A percentile compares a stretch with the other conserved stretches of the same genome.
Conservation (phyloP, 1,140 invertebrate genomes). For the Drosophila cardini region DNA sequence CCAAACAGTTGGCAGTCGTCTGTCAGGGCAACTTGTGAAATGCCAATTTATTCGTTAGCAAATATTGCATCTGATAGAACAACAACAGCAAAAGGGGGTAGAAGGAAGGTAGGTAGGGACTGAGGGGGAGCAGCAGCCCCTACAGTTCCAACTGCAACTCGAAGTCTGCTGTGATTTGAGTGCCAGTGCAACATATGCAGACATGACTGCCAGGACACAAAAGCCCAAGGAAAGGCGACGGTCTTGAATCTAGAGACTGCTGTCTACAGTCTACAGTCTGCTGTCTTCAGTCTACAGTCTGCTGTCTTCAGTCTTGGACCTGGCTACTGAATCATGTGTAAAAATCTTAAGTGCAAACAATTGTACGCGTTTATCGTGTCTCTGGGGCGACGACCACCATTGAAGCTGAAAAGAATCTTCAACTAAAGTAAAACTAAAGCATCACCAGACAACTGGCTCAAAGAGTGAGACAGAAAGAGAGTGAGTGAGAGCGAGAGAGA, state of each 20-base stretch:
- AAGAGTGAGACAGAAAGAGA: not conserved
- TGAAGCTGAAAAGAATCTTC: conserved; percentile 48
- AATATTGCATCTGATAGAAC: conserved; percentile 83
- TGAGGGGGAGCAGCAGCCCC: too few species aligned
- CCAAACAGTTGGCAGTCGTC: conserved; percentile 72
- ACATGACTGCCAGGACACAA: conserved; percentile 72
- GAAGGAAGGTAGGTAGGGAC: too few species aligned
- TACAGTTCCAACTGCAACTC: too few species aligned
- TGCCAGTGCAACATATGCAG: conserved; percentile 81
- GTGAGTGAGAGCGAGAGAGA: conserved; percentile 5
- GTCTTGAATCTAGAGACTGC: too few species aligned
- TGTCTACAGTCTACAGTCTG: too few species aligned
- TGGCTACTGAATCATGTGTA: conserved; percentile 84
- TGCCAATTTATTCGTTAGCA: conserved; percentile 83
- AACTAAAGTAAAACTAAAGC: conserved; percentile 7
- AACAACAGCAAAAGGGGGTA: conserved; percentile 42
- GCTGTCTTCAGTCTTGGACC: conserved; percentile 37
- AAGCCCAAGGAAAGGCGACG: conserved; percentile 32
- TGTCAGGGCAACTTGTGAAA: conserved; percentile 82
- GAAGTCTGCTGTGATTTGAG: conserved; percentile 62
- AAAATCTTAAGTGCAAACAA: conserved; percentile 85
- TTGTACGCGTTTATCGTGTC: conserved; percentile 84
- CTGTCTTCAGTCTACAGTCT: too few species aligned
- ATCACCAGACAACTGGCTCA: conserved; percentile 28
- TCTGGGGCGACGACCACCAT: conserved; percentile 83